Evolutionary conservation across 2,888 invertebrate species (phyloP).

Genomic region (Drosophila merina): DNA sequence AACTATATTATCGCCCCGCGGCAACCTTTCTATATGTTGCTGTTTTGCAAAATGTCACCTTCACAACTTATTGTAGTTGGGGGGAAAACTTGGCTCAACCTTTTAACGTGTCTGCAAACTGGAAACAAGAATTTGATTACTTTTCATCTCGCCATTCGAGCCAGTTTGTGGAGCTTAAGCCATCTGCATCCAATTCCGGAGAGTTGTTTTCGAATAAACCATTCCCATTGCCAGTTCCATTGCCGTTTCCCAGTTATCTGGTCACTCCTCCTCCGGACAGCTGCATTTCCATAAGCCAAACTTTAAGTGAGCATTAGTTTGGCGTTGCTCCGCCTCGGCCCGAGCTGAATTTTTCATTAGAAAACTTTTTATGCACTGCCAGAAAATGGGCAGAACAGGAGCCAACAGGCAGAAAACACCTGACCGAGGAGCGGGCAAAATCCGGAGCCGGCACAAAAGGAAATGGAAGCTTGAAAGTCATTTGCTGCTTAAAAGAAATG

Average conservation of each 20-base stretch:
- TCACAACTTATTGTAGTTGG: constrained; percentile 19
- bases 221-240: constrained; percentile 27
- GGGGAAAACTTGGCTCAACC: constrained; percentile 32
- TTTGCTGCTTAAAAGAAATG: constrained; percentile 42
- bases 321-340: constrained; percentile 19
- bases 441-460: constrained; percentile 24
- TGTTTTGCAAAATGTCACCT: constrained; percentile 29
- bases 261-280: constrained; percentile 26
- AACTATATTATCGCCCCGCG: constrained; percentile 7
- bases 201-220: constrained; percentile 22
- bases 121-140: constrained; percentile 41
- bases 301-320: constrained; percentile 43
- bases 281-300: constrained; percentile 50
- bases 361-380: constrained; percentile 53
- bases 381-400: constrained; percentile 3
- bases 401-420: not conserved
- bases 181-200: constrained; percentile 30
- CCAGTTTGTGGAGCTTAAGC: constrained; percentile 27
- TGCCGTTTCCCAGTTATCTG: constrained; percentile 28
- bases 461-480: constrained; percentile 55
- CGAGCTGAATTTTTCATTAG: constrained; percentile 63
- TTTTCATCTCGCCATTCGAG: constrained; percentile 33
- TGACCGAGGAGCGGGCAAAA: constrained; percentile 2
- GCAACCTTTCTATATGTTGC: constrained; percentile 6
- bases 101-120: constrained; percentile 31